phyloP scores from a whole-genome alignment of 2,113 vertebrate species.

The Trematomus loennbergii region DNA sequence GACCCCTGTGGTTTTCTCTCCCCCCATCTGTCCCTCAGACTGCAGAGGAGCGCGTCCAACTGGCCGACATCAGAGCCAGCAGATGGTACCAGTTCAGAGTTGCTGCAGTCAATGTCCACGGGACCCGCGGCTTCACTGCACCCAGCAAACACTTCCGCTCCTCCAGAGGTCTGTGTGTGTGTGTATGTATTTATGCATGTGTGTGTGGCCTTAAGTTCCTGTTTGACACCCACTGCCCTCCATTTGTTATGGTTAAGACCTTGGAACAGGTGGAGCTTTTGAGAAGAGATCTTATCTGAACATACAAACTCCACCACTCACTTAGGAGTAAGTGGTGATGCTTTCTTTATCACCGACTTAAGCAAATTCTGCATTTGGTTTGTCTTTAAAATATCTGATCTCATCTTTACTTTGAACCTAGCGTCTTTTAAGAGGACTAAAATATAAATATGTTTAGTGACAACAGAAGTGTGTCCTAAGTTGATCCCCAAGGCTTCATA shows the following conservation, averaged over 20 bases:
- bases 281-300: slow-evolving; percentile 31
- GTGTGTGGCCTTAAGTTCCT: slow-evolving; percentile 66
- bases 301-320: not conserved
- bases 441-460: not conserved
- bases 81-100: slow-evolving; percentile 99
- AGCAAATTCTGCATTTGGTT: not conserved
- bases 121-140: slow-evolving; percentile 95
- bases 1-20: slow-evolving; percentile 71
- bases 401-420: not conserved
- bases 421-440: not conserved
- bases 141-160: slow-evolving; percentile 98
- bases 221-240: slow-evolving; percentile 36
- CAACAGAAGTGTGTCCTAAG: not conserved
- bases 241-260: slow-evolving; percentile 42
- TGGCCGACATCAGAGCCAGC: slow-evolving; percentile 90
- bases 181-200: slow-evolving; percentile 55
- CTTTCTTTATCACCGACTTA: not conserved
- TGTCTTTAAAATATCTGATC: not conserved
- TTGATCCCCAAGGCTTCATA: not conserved
- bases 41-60: slow-evolving; percentile 89
- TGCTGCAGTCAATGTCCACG: slow-evolving; percentile 94
- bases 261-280: slow-evolving; percentile 62
- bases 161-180: slow-evolving; percentile 87
- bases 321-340: not conserved
- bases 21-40: slow-evolving; percentile 87